Base-by-base conservation (phyloP, 1,140 invertebrate species). In the Platyura marginata region DNA sequence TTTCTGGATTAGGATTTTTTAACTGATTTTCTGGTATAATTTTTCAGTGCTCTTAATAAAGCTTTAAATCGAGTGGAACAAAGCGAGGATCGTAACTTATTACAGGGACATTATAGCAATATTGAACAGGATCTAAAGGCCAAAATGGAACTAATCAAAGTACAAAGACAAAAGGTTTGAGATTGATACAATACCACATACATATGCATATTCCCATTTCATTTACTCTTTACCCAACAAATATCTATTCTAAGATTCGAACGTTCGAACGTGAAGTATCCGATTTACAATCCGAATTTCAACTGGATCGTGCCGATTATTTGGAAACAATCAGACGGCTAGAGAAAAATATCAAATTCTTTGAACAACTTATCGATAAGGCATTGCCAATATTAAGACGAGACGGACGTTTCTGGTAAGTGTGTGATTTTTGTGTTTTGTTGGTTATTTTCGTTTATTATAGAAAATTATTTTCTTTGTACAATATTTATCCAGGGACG, bases 281-380 rank as follows among this genome's bases (percentile, higher is more conserved):
- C 16, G 85, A 90, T 62, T 61, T 90, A 2, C 82, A 87, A 49
- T 71, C 77, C 33, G 85, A 90, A 65, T 90, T 90, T 62, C 81
- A 90, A 63, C 67, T 73, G 42, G 85, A 90, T 53, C 59, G 85
- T 10, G 75, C 81, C 3, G 85, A 90, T 55, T 89, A 89, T 53
- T 61, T 90, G 35, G 86, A 90, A 56, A 83, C 84, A 2, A 86
- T 90, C 34, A 61, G 85, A 16, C 70, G 73, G 54, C 79, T 86
- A 53, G 78, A 86, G 37, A 71, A 75, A 50, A 74, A 82, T 49
- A 51, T 80, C 3, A 76, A 79, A 56, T 66, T 88, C 10, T 60
- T 79, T 21, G 67, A 74, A 37, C 74, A 76, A 54, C 72, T 90
- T 18, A 47, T 83, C 3, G 75, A 80, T 3, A 79, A 76, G 59